Percentiles rank a stretch among this genome's conserved stretches.
Evolutionary conservation across 2,888 invertebrate genomes (phyloP).

Genomic region (Volucella inflata): DNA sequence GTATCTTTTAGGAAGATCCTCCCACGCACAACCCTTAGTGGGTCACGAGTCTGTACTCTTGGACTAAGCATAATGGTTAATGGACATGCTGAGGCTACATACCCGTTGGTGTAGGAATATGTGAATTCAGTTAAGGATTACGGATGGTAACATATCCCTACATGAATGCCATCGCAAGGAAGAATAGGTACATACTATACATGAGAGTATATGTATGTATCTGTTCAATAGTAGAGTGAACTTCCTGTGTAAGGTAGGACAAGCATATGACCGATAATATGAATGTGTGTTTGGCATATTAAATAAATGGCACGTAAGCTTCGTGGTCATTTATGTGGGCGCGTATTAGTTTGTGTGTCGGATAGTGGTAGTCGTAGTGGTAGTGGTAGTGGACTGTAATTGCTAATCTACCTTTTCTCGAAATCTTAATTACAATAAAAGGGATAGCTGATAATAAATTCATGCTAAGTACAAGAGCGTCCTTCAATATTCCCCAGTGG

Average conservation of each 20-base stretch:
- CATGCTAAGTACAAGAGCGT: slow-evolving; percentile 73
- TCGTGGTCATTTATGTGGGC: slow-evolving; percentile 6
- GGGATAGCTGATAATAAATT: slow-evolving; percentile 75
- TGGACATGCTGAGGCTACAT: slow-evolving; percentile 51
- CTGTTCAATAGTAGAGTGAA: neutral
- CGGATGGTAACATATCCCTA: slow-evolving; percentile 41
- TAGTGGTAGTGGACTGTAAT: slow-evolving; percentile 44
- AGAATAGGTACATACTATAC: too few relatives aligned
- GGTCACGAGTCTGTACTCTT: slow-evolving; percentile 68
- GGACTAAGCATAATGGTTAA: slow-evolving; percentile 58
- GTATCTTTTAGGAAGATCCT: slow-evolving; percentile 25
- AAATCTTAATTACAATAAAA: slow-evolving; percentile 75
- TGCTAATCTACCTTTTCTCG: slow-evolving; percentile 74
- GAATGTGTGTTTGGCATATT: slow-evolving; percentile 64
- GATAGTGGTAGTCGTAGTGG: neutral
- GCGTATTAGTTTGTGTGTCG: neutral
- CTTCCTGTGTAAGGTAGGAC: slow-evolving; percentile 39
- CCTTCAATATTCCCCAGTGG: slow-evolving; percentile 71
- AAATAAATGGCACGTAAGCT: slow-evolving; percentile 64
- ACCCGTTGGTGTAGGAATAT: neutral
- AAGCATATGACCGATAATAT: slow-evolving; percentile 57
- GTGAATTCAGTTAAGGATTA: slow-evolving; percentile 52
- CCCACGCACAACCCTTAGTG: slow-evolving; percentile 59
- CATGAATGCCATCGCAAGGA: slow-evolving; percentile 18
- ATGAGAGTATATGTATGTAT: too few relatives aligned